Evolutionary conservation across 2,113 vertebrate species (phyloP).

Genomic region (Solenodon paradoxus): DNA sequence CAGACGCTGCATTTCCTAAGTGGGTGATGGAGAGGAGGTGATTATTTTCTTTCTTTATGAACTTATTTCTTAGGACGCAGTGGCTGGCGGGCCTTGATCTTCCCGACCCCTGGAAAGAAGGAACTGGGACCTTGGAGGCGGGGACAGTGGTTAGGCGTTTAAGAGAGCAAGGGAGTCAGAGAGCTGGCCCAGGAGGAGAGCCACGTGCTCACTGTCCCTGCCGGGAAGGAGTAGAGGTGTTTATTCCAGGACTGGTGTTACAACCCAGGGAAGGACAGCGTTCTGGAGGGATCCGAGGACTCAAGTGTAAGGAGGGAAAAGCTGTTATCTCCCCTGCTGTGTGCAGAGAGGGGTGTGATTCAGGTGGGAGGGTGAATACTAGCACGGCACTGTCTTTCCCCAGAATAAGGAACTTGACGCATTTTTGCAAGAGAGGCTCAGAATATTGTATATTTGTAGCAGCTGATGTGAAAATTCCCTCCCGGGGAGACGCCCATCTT

Average conservation of each 20-base stretch:
- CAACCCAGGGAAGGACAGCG: not conserved
- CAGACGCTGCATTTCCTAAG: not conserved
- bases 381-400: not conserved
- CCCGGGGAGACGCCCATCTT: not conserved
- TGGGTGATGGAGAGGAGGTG: not conserved
- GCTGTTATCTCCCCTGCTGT: not conserved
- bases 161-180: not conserved
- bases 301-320: not conserved
- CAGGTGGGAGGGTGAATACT: not conserved
- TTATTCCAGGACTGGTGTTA: not conserved
- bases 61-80: too few species aligned
- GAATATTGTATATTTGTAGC: not conserved
- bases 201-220: not conserved
- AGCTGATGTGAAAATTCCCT: not conserved
- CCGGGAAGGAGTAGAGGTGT: not conserved
- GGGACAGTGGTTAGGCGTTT: accelerated
- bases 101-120: not conserved
- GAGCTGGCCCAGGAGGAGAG: not conserved
- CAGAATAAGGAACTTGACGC: not conserved
- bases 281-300: not conserved
- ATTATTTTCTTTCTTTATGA: not conserved
- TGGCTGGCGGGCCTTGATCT: not conserved
- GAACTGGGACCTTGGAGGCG: accelerated
- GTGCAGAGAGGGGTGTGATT: not conserved
- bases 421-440: not conserved